A percentile compares a stretch with the other conserved stretches of the same genome.
These are phyloP conservation scores for Australoheros facetus DNA, from an alignment of 2,797 vertebrate genomes.

Conservation along the genomic window DNA sequence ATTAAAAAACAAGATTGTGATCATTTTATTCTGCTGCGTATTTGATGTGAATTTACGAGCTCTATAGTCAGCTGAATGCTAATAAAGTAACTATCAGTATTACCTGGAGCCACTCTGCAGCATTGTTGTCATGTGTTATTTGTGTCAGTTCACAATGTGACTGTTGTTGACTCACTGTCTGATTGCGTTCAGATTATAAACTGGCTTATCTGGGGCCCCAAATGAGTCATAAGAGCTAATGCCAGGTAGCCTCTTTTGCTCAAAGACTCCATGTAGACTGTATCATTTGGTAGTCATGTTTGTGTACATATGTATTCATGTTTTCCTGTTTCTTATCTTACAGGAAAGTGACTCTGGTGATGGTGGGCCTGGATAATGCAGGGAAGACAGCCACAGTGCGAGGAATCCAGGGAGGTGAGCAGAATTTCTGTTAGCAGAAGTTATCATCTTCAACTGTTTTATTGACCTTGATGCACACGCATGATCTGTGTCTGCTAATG, in stretches of 20 bases:
- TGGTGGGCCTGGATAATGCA: slow-evolving; percentile 88
- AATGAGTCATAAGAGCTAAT: slow-evolving; percentile 44
- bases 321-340: neutral
- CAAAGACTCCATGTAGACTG: neutral
- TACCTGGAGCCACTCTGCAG: neutral
- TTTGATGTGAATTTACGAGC: neutral
- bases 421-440: neutral
- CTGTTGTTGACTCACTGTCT: slow-evolving; percentile 43
- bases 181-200: slow-evolving; percentile 41
- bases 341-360: slow-evolving; percentile 87
- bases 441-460: neutral
- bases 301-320: slow-evolving; percentile 5
- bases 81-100: neutral
- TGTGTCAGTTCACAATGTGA: neutral
- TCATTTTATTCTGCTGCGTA: neutral
- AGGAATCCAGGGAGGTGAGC: slow-evolving; percentile 85
- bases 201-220: slow-evolving; percentile 35
- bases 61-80: neutral
- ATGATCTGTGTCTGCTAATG: neutral
- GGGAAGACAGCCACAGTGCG: slow-evolving; percentile 86
- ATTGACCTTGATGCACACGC: neutral
- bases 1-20: neutral
- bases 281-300: neutral
- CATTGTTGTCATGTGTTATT: neutral
- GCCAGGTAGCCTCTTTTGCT: slow-evolving; percentile 5